phyloP scores from a whole-genome alignment of 2,113 vertebrate species.

The Bubalus kerabau region DNA sequence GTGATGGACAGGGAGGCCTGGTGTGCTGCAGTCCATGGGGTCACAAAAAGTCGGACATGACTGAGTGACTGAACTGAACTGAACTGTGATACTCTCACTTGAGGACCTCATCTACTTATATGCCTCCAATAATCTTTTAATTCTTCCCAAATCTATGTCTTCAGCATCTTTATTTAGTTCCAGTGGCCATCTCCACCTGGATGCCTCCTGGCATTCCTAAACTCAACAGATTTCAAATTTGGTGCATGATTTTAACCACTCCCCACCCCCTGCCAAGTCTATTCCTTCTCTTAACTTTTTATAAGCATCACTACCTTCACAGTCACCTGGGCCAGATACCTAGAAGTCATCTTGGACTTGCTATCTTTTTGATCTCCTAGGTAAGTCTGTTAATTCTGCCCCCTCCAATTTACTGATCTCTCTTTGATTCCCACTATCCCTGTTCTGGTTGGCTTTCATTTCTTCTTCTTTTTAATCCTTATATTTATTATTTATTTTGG shows the following conservation, averaged over 20 bases:
- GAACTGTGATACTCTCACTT: background rate
- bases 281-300: background rate
- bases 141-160: background rate
- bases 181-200: background rate
- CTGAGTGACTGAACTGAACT: background rate
- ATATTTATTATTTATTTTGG: background rate
- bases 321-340: background rate
- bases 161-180: background rate
- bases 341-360: background rate
- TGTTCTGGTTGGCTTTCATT: background rate
- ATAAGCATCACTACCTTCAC: background rate
- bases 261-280: accelerated
- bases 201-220: background rate
- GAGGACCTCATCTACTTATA: background rate
- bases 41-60: background rate
- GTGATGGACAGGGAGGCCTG: background rate
- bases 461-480: background rate
- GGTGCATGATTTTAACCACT: background rate
- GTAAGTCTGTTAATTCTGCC: background rate
- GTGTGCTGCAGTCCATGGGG: accelerated
- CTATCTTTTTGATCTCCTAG: background rate
- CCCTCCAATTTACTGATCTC: background rate
- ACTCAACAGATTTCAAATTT: background rate
- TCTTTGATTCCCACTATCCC: too few relatives aligned
- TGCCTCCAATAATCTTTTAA: background rate